phyloP scores from a whole-genome alignment of 2,797 vertebrate genomes.

The Acanthurus tractus region DNA sequence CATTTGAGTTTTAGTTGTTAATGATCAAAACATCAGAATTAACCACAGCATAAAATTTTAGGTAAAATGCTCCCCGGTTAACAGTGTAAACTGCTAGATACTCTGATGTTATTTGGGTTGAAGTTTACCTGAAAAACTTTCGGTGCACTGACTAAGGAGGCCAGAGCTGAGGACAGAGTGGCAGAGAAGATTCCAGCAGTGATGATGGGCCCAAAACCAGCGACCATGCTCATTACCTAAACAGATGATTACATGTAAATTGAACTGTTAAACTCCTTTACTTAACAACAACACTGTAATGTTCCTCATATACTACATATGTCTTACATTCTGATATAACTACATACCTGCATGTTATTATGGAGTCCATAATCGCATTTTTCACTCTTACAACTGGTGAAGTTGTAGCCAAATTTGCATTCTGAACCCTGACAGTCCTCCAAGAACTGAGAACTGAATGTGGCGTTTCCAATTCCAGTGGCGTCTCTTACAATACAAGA shows the following conservation, averaged over 20 bases:
- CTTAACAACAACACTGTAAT: not conserved
- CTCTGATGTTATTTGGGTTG: not conserved
- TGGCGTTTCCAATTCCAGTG: slow-evolving; percentile 87
- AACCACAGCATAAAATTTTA: too few species aligned
- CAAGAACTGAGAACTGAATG: slow-evolving; percentile 76
- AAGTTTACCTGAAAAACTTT: slow-evolving; percentile 94
- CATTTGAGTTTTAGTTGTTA: not conserved
- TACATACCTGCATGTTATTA: slow-evolving; percentile 89
- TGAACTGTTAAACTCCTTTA: not conserved
- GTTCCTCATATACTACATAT: too few species aligned
- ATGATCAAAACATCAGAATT: not conserved
- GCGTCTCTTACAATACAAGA: slow-evolving; percentile 95
- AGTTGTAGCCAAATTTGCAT: slow-evolving; percentile 92
- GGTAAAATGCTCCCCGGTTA: not conserved
- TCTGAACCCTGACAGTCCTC: slow-evolving; percentile 90
- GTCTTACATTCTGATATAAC: not conserved
- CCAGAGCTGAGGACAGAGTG: slow-evolving; percentile 95
- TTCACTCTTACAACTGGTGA: slow-evolving; percentile 86
- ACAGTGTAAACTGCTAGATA: not conserved
- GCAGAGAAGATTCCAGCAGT: slow-evolving; percentile 96
- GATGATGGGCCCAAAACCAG: slow-evolving; percentile 94
- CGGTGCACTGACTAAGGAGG: slow-evolving; percentile 96
- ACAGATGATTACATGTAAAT: not conserved
- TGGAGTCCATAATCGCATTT: slow-evolving; percentile 87
- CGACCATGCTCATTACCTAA: slow-evolving; percentile 96